These are phyloP conservation scores for rabbit (Oryctolagus cuniculus) DNA, from an alignment of 2,113 vertebrate genomes.

Conservation along the genomic window mOryCun1.1 NC_091433.1:99898501-99899000, in stretches of 20 bases:
- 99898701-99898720: neutral
- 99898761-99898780: neutral
- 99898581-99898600: neutral
- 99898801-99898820: neutral
- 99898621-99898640: too few species aligned
- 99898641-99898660: too few species aligned
- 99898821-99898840: neutral
- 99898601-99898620: neutral
- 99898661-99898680: too few species aligned
- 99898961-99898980: neutral
- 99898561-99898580: too few species aligned
- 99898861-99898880: neutral
- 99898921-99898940: neutral
- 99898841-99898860: neutral
- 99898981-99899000: neutral
- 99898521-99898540: neutral
- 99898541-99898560: neutral
- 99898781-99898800: slow-evolving; percentile 18
- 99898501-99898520: neutral
- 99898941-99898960: neutral
- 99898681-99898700: too few species aligned
- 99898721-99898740: neutral
- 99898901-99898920: slow-evolving; percentile 1
- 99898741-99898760: neutral
- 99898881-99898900: neutral